Evolutionary conservation across 2,888 invertebrate genomes (phyloP).

Genomic region (Ormyrus rosae): DNA sequence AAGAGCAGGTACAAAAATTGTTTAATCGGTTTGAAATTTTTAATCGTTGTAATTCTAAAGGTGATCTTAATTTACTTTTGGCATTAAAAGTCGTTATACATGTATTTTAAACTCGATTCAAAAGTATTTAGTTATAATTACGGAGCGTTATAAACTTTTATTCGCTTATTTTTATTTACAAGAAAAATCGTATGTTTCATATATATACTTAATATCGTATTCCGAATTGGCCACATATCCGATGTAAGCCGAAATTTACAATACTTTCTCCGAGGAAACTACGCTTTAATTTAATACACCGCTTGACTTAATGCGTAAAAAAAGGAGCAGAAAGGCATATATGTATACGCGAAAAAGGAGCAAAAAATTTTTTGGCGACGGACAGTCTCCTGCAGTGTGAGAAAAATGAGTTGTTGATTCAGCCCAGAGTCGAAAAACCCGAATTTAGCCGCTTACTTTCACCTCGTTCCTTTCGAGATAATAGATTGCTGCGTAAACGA

Average conservation of each 20-base stretch:
- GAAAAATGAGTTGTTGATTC: conserved; percentile 45
- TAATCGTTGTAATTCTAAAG: too few species aligned
- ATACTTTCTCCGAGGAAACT: conserved; percentile 10
- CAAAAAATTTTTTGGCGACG: conserved; percentile 45
- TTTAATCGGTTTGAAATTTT: too few species aligned
- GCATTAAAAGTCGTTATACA: too few species aligned
- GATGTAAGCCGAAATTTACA: conserved; percentile 26
- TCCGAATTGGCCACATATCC: not conserved
- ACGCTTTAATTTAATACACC: conserved; percentile 25
- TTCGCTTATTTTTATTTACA: too few species aligned
- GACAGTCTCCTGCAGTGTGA: conserved; percentile 45
- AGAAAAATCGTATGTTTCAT: not conserved
- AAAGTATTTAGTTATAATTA: too few species aligned
- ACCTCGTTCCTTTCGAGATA: conserved; percentile 36
- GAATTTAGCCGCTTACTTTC: conserved; percentile 48
- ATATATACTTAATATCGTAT: not conserved
- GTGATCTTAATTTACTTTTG: too few species aligned
- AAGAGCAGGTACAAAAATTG: too few species aligned
- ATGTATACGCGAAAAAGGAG: conserved; percentile 1
- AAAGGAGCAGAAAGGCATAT: not conserved
- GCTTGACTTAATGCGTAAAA: not conserved
- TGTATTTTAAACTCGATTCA: too few species aligned
- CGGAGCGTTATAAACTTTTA: too few species aligned
- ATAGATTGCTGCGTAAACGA: conserved; percentile 11
- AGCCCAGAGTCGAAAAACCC: conserved; percentile 15